Evolutionary conservation across 2,797 vertebrate genomes (phyloP).

Genomic region (Tapirus indicus): DNA sequence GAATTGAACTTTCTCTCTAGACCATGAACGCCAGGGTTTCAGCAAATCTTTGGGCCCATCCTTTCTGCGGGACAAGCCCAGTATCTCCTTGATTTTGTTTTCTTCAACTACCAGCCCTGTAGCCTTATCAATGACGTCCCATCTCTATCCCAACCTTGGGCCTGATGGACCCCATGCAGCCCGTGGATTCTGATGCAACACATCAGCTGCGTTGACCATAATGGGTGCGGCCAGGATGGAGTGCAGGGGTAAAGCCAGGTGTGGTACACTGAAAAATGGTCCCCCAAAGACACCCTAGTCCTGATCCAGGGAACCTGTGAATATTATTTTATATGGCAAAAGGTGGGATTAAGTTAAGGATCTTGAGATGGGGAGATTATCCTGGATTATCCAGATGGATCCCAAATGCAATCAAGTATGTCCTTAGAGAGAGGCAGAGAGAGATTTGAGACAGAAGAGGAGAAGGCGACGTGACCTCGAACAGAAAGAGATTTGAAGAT

Average conservation of each 20-base stretch:
- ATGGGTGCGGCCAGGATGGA: no score
- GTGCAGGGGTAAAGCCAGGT: background rate
- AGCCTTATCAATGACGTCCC: background rate
- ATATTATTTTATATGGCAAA: background rate
- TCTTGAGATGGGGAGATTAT: background rate
- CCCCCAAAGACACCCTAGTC: background rate
- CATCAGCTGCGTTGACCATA: background rate
- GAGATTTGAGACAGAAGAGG: background rate
- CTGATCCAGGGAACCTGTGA: background rate
- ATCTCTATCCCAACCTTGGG: background rate
- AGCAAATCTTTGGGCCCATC: background rate
- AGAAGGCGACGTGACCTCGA: background rate
- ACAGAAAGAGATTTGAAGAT: background rate
- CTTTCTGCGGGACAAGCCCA: background rate
- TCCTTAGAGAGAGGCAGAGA: no score
- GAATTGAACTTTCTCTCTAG: background rate
- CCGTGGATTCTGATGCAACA: background rate
- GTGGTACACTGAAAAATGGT: no score
- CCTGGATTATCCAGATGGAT: background rate
- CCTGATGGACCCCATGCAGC: background rate
- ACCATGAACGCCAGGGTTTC: background rate
- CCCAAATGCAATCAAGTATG: no score
- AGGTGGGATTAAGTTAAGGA: background rate
- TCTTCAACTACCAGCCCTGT: background rate
- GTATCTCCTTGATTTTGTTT: background rate